A percentile compares a stretch with the other conserved stretches of the same genome.
These are phyloP conservation scores for Drepana arcuata DNA, from an alignment of 1,140 invertebrate genomes.

Conservation along the genomic window DNA sequence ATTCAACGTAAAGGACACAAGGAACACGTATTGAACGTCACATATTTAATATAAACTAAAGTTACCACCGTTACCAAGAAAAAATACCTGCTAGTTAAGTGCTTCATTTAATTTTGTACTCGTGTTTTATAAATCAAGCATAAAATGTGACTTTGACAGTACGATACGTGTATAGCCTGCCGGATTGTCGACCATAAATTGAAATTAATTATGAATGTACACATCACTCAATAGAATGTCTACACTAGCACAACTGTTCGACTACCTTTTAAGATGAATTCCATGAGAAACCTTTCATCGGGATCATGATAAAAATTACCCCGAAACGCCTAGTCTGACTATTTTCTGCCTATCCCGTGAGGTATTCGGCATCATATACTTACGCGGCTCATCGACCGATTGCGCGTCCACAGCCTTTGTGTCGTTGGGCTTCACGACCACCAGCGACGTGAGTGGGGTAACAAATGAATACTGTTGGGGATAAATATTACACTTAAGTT, in stretches of 20 bases:
- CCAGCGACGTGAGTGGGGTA: conserved; percentile 79
- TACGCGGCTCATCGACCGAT: conserved; percentile 38
- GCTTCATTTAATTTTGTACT: too few relatives aligned
- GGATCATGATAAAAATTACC: background rate
- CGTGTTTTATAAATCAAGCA: too few relatives aligned
- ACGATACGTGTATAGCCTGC: too few relatives aligned
- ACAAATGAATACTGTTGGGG: conserved; percentile 82
- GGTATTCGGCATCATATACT: conserved; percentile 4
- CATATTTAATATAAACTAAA: too few relatives aligned
- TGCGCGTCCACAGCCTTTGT: conserved; percentile 47
- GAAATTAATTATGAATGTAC: background rate
- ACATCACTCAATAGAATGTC: background rate
- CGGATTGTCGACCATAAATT: too few relatives aligned
- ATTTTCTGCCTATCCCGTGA: background rate
- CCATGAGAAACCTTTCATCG: background rate
- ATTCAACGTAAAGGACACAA: too few relatives aligned
- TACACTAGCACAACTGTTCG: background rate
- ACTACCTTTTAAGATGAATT: background rate
- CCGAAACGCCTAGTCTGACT: background rate
- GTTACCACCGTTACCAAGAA: too few relatives aligned
- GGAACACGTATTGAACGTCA: too few relatives aligned
- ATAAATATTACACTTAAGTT: too few relatives aligned
- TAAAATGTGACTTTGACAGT: too few relatives aligned
- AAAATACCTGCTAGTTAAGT: too few relatives aligned
- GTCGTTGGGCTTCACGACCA: conserved; percentile 78